phyloP scores from a whole-genome alignment of 2,113 vertebrate genomes.

The Atractosteus spatula region DNA sequence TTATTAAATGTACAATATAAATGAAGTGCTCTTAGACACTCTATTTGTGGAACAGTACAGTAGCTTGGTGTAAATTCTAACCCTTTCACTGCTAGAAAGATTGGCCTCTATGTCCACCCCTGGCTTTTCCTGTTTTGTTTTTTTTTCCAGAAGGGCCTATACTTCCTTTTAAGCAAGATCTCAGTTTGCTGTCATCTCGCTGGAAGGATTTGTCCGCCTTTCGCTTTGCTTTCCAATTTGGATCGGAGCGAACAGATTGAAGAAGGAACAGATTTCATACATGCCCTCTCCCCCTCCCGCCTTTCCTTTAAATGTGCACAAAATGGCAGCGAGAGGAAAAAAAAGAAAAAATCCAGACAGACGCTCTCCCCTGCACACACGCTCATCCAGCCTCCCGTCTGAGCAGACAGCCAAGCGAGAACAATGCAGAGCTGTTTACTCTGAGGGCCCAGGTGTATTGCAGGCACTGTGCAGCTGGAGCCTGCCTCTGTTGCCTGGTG shows the following conservation, averaged over 20 bases:
- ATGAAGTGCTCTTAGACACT: constrained; percentile 9
- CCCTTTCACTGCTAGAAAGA: neutral
- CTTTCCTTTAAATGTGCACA: neutral
- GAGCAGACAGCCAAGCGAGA: constrained; percentile 17
- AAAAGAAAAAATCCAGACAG: constrained; percentile 2
- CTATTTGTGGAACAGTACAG: neutral
- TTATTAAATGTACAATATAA: constrained; percentile 15
- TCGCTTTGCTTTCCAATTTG: too few species aligned
- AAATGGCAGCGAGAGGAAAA: neutral
- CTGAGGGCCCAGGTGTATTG: constrained; percentile 29
- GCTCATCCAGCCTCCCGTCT: constrained; percentile 12
- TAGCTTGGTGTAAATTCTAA: neutral
- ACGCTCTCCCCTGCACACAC: neutral
- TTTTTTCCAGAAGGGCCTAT: neutral
- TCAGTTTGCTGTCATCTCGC: too few species aligned
- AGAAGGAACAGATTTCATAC: too few species aligned
- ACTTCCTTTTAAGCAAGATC: too few species aligned
- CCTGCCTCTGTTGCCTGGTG: neutral
- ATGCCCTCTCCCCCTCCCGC: neutral
- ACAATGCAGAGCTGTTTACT: constrained; percentile 25
- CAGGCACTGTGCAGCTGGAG: constrained; percentile 18
- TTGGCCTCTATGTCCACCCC: neutral
- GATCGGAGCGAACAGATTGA: too few species aligned
- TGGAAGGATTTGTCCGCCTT: too few species aligned
- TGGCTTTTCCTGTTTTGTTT: neutral